phyloP scores from a whole-genome alignment of 2,888 invertebrate species.

The Bellardia bayeri region DNA sequence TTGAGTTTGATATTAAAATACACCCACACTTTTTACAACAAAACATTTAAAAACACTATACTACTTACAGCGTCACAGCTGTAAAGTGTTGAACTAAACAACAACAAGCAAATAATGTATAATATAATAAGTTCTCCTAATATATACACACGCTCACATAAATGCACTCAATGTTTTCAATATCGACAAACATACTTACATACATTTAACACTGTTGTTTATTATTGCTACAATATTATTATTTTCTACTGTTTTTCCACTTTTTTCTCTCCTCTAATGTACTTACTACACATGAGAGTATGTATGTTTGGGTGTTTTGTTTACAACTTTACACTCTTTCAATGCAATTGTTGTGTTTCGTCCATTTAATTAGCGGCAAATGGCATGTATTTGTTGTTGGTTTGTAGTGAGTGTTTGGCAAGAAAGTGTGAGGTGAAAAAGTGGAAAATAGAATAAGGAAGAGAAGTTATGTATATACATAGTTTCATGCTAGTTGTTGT shows the following conservation, averaged over 20 bases:
- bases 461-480: slow-evolving; percentile 33
- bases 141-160: no score
- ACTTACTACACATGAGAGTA: no score
- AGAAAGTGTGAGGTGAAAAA: not conserved
- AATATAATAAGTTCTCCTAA: no score
- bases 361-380: not conserved
- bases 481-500: not conserved
- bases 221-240: not conserved
- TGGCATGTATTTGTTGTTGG: not conserved
- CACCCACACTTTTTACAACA: not conserved
- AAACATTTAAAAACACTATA: not conserved
- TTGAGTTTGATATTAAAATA: not conserved
- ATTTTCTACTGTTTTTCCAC: not conserved
- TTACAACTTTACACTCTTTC: no score
- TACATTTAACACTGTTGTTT: not conserved
- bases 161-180: no score
- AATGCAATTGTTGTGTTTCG: not conserved
- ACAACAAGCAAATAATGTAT: no score
- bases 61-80: not conserved
- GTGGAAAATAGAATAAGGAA: slow-evolving; percentile 13
- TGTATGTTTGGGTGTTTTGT: no score
- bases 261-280: no score
- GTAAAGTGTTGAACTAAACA: no score
- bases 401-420: not conserved
- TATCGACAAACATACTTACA: not conserved